A percentile compares a stretch with the other conserved stretches of the same genome.
These are phyloP conservation scores for Caenorhabditis sp. DNA, from an alignment of 2,888 invertebrate genomes.

Conservation along the genomic window DNA sequence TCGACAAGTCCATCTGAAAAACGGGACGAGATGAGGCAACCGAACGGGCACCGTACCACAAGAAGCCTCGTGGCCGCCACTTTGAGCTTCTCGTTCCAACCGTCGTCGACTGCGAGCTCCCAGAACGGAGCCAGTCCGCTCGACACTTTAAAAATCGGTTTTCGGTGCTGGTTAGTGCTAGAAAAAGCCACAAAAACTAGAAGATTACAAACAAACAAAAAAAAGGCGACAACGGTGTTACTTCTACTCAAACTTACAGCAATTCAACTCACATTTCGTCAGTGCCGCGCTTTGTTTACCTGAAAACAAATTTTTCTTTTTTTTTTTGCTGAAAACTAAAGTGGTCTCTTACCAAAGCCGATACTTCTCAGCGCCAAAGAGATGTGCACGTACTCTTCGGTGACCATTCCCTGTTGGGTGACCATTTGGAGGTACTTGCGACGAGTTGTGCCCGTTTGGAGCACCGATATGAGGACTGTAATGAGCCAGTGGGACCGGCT, in stretches of 20 bases:
- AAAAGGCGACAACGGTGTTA: background rate
- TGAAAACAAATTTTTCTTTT: conserved; percentile 15
- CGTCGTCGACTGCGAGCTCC: conserved; percentile 49
- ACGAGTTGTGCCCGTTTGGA: conserved; percentile 18
- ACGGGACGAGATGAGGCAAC: background rate
- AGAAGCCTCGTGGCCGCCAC: conserved; percentile 40
- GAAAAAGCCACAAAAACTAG: background rate
- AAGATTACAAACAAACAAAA: conserved; percentile 5
- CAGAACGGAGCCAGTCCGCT: conserved; percentile 60
- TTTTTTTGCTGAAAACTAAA: background rate
- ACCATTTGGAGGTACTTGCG: conserved; percentile 44
- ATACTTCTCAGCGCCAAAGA: conserved; percentile 65
- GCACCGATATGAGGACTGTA: conserved; percentile 39
- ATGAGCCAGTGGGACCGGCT: background rate
- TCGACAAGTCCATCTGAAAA: conserved; percentile 56
- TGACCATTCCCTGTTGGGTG: conserved; percentile 61
- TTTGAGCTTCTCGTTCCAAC: conserved; percentile 42
- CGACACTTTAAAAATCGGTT: conserved; percentile 50
- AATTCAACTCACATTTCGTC: conserved; percentile 56
- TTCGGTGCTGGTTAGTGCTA: background rate
- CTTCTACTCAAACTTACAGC: conserved; percentile 39
- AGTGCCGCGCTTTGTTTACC: conserved; percentile 29
- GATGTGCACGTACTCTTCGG: conserved; percentile 73
- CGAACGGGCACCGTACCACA: conserved; percentile 40
- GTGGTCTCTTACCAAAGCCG: conserved; percentile 58